Conservation (phyloP, 2,797 vertebrate genomes). For the Coluber constrictor region DNA sequence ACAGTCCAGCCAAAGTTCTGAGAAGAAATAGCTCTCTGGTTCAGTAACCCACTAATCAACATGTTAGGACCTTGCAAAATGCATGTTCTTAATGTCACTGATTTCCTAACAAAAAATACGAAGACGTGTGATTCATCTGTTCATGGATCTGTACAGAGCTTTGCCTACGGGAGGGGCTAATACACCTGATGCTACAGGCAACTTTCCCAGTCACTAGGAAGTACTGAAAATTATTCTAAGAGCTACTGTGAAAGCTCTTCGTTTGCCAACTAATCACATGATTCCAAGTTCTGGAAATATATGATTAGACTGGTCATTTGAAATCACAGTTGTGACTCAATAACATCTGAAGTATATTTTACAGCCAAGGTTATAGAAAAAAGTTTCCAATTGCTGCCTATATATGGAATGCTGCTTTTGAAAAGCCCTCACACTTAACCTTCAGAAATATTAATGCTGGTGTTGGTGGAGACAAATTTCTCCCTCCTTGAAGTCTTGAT, state of each 20-base stretch:
- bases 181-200: background rate
- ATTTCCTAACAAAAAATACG: background rate
- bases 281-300: background rate
- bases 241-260: background rate
- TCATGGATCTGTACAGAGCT: background rate
- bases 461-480: rapidly evolving
- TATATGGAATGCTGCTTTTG: rapidly evolving
- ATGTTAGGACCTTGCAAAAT: background rate
- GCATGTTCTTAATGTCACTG: background rate
- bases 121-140: background rate
- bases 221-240: background rate
- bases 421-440: background rate
- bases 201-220: background rate
- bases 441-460: background rate
- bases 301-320: background rate
- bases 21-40: background rate
- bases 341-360: background rate
- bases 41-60: background rate
- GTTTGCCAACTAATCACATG: background rate
- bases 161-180: background rate
- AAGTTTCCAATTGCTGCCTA: rapidly evolving
- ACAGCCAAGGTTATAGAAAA: background rate
- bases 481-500: rapidly evolving
- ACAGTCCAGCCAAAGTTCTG: background rate
- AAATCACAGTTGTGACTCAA: background rate